A percentile compares a stretch with the other conserved stretches of the same genome.
phyloP scores from a whole-genome alignment of 1,140 invertebrate species.

The Nasonia vitripennis region DNA sequence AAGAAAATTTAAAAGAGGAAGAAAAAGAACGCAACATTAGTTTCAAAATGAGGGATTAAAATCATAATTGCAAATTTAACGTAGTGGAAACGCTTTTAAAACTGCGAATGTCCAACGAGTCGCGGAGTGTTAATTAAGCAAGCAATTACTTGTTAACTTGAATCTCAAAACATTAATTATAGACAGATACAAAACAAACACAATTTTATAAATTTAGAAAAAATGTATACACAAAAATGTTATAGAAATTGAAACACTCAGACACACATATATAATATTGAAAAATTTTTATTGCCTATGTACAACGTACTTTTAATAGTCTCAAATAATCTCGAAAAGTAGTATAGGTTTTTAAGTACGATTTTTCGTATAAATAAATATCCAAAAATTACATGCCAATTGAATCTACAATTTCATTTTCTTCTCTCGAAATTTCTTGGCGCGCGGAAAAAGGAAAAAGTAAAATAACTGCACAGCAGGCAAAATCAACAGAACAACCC shows the following conservation, averaged over 20 bases:
- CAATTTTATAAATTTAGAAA: conserved; percentile 31
- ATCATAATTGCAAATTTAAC: conserved; percentile 47
- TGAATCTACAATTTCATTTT: conserved; percentile 33
- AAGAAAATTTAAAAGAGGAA: conserved; percentile 34
- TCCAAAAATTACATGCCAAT: conserved; percentile 38
- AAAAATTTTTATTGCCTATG: conserved; percentile 6
- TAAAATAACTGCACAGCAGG: conserved; percentile 25
- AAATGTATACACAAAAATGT: conserved; percentile 14
- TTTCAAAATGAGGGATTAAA: conserved; percentile 18
- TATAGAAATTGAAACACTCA: conserved; percentile 28
- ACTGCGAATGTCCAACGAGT: conserved; percentile 25
- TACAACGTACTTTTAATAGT: conserved; percentile 31
- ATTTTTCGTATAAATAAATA: neutral
- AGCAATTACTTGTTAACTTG: conserved; percentile 29
- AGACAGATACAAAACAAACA: conserved; percentile 21
- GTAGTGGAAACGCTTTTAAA: conserved; percentile 9
- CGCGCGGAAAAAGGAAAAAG: neutral
- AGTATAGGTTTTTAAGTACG: neutral
- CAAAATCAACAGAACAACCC: conserved; percentile 23
- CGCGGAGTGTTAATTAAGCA: conserved; percentile 37
- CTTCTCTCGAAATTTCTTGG: conserved; percentile 36
- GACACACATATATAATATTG: conserved; percentile 30
- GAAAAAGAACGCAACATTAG: neutral
- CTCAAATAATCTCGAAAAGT: neutral
- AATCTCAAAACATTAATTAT: conserved; percentile 38